These are phyloP conservation scores for Gastracanthus pulcherrimus DNA, from an alignment of 2,888 invertebrate species.

Conservation along the genomic window DNA sequence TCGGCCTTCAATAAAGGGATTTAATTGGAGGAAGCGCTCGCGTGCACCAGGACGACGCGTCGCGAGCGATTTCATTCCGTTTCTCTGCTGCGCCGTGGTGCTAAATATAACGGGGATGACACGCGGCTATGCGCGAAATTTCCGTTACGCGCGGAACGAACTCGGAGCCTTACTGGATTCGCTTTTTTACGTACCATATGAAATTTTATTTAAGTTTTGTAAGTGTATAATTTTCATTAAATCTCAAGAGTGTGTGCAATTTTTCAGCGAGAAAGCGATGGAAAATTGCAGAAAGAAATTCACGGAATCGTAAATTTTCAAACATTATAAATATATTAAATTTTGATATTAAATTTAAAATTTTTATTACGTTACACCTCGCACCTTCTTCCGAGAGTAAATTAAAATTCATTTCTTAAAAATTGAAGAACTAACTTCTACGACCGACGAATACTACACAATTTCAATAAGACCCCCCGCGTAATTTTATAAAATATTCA, in stretches of 20 bases:
- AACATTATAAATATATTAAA: too few relatives aligned
- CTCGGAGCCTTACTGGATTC: not conserved
- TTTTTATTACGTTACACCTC: too few relatives aligned
- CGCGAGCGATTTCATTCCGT: slow-evolving; percentile 1
- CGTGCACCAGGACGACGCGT: not conserved
- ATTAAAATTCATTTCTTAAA: too few relatives aligned
- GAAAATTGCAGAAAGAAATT: too few relatives aligned
- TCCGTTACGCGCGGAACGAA: not conserved
- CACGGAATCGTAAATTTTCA: too few relatives aligned
- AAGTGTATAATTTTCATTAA: not conserved
- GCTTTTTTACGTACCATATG: not conserved
- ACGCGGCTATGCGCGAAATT: not conserved
- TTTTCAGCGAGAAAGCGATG: too few relatives aligned
- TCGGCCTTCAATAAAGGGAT: slow-evolving; percentile 30
- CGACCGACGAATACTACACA: not conserved
- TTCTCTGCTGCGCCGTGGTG: not conserved
- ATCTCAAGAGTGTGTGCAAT: too few relatives aligned
- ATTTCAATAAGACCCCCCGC: not conserved
- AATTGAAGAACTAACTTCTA: too few relatives aligned
- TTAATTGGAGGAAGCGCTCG: slow-evolving; percentile 45
- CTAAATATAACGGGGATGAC: slow-evolving; percentile 26
- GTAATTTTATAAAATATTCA: not conserved
- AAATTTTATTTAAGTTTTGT: not conserved
- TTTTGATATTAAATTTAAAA: too few relatives aligned
- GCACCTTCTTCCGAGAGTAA: too few relatives aligned